Evolutionary conservation across 2,888 invertebrate species (phyloP), one percentile per base, ranked within the genome.

Genomic region (Masnerella sp.): DNA sequence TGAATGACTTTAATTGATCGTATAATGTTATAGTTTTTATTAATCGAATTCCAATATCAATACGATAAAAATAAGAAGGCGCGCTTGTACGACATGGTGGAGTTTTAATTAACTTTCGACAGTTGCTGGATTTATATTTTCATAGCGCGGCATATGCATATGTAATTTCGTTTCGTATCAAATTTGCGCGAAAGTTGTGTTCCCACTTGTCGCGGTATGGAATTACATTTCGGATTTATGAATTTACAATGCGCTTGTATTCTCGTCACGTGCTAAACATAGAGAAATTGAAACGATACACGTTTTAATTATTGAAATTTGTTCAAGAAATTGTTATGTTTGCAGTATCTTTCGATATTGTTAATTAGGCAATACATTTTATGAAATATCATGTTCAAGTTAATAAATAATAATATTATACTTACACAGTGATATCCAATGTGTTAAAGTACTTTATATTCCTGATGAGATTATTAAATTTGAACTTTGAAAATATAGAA

Each of bases 81-180:
- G 38, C n/a, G 30, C 30, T 17, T 18, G 17, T 32, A 5, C 15
- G 17, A 18, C 18, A 5, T 18, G 5, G 36, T 38, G 45, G 5
- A 34, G 12, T 9, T 51, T 58, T 42, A 58, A 67, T 67, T 34
- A 67, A 40, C 7, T 18, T 32, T 18, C 20, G 67, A 67, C 67
- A 20, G 49, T 58, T 30, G 51, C 43, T 59, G 28, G 22, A 28
- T 58, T 45, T 68, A 42, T 43, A 30, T 52, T 59, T 51, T 34
- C 52, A 22, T 42, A n/a, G 4, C n/a, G 11, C 0, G 22, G 1
- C 5, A 25, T 8, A 14, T 15, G 20, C n/a, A 15, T 52, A 7
- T 43, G 51, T 51, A 49, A 56, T 59, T 68, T 68, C 14, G 59
- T 59, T 68, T 51, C 20, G 38, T 30, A 36, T 32, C 40, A 30